Percentiles rank a stretch among this genome's conserved stretches.
phyloP scores from a whole-genome alignment of 2,113 vertebrate genomes.

The Morone chrysops region DNA sequence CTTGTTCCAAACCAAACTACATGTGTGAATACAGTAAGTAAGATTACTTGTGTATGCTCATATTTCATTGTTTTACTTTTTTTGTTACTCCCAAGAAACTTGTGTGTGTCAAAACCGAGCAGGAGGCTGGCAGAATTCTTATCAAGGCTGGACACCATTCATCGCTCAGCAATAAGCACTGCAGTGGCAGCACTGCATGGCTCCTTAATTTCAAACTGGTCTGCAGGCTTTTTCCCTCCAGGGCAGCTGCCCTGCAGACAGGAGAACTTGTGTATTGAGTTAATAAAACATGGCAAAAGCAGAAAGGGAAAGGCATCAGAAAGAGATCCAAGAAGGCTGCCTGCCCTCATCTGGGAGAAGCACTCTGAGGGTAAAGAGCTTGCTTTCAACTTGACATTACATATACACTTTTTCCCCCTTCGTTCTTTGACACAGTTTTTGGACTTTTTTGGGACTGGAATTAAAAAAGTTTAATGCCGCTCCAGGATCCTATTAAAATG shows the following conservation, averaged over 20 bases:
- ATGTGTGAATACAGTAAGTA: no score
- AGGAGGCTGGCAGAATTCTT: slow-evolving; percentile 18
- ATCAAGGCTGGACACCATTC: neutral
- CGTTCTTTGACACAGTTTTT: neutral
- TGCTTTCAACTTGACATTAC: neutral
- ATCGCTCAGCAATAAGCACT: neutral
- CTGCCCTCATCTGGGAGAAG: neutral
- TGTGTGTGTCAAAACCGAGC: neutral
- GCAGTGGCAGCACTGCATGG: neutral
- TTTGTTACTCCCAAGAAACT: neutral
- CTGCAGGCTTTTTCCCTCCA: neutral
- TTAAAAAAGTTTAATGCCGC: neutral
- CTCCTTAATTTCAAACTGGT: neutral
- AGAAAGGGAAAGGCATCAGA: neutral
- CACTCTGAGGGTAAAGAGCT: neutral
- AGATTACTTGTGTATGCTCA: neutral
- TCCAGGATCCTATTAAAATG: neutral
- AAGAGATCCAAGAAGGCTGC: slow-evolving; percentile 4
- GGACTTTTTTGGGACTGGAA: neutral
- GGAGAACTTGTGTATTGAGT: neutral
- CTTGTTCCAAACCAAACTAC: neutral
- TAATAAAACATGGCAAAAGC: slow-evolving; percentile 25
- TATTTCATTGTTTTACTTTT: neutral
- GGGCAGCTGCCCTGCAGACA: neutral
- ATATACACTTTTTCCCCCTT: no score